These are phyloP conservation scores for Platanista minor DNA, from an alignment of 2,113 vertebrate genomes.

Conservation along the genomic window DNA sequence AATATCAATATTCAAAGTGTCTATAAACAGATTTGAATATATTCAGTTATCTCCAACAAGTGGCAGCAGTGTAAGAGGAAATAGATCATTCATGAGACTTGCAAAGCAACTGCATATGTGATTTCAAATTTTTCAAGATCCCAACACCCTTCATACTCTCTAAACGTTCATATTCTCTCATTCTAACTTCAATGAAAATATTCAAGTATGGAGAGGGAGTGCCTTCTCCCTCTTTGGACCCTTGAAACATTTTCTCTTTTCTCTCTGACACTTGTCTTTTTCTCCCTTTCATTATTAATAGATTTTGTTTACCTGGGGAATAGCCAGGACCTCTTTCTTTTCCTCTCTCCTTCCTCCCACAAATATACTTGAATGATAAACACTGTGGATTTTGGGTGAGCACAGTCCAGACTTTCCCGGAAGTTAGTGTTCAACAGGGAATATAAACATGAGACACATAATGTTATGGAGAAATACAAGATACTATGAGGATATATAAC, in stretches of 20 bases:
- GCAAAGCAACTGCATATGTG: neutral
- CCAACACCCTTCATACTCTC: neutral
- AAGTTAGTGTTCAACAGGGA: neutral
- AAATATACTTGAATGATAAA: neutral
- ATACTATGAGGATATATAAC: accelerated
- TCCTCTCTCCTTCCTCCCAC: neutral
- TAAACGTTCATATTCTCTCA: neutral
- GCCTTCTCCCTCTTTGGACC: neutral
- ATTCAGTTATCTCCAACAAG: too few species aligned
- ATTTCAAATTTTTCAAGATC: neutral
- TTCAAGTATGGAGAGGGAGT: neutral
- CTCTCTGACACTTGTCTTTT: neutral
- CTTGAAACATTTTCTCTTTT: neutral
- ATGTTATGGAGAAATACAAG: neutral
- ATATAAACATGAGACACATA: accelerated
- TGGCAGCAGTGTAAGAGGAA: neutral
- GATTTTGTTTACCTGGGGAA: neutral
- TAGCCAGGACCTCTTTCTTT: neutral
- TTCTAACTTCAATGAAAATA: neutral
- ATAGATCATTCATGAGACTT: neutral
- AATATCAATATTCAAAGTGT: neutral
- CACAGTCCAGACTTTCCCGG: accelerated
- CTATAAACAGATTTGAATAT: neutral
- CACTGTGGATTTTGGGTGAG: neutral
- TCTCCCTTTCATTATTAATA: neutral